These are phyloP conservation scores for Numida meleagris DNA, from an alignment of 2,113 vertebrate species.

Conservation along the genomic window DNA sequence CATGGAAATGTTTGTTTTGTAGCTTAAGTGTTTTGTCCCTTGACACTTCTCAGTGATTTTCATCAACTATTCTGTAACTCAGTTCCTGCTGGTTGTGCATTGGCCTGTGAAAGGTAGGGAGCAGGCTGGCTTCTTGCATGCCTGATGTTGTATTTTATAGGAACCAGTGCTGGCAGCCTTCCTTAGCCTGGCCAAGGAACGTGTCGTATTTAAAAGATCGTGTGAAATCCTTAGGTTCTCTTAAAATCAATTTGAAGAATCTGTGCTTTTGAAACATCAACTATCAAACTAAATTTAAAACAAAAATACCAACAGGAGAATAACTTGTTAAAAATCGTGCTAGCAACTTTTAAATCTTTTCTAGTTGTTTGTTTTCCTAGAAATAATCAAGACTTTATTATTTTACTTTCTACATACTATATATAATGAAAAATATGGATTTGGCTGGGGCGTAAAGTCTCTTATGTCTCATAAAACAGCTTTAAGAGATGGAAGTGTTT, in stretches of 20 bases:
- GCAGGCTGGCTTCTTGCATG: background rate
- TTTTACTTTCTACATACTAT: background rate
- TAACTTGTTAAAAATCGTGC: background rate
- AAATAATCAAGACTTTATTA: background rate
- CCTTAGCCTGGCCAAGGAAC: constrained; percentile 45
- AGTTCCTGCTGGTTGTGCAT: background rate
- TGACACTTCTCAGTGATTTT: background rate
- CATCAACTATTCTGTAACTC: background rate
- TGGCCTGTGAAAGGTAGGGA: background rate
- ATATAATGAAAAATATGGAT: background rate
- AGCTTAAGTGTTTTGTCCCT: background rate
- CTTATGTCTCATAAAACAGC: background rate
- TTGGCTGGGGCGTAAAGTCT: rapidly evolving
- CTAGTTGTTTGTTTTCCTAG: background rate
- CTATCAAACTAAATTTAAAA: background rate
- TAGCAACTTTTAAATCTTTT: background rate
- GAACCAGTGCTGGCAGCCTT: background rate
- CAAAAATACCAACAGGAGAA: background rate
- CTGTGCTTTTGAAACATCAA: background rate
- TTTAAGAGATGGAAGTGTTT: background rate
- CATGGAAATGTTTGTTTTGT: background rate
- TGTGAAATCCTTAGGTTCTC: constrained; percentile 4
- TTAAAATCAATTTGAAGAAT: constrained; percentile 32
- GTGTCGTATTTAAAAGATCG: constrained; percentile 32
- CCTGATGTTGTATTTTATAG: background rate